Percentiles rank a stretch among this genome's conserved stretches.
Evolutionary conservation across 2,113 vertebrate genomes (phyloP).

Genomic region (Ameiurus melas): DNA sequence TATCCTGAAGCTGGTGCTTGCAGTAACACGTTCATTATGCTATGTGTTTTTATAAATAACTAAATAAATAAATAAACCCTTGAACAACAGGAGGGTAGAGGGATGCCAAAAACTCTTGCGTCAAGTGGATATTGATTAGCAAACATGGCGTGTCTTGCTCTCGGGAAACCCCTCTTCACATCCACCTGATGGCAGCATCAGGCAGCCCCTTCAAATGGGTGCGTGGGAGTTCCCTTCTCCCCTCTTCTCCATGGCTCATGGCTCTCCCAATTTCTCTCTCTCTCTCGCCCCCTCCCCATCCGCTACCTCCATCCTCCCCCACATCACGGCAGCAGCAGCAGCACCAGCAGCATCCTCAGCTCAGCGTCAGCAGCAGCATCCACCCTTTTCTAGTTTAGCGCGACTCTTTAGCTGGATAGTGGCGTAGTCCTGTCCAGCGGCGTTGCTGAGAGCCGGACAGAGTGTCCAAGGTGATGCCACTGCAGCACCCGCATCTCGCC

Average conservation of each 20-base stretch:
- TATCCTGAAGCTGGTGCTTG: not conserved
- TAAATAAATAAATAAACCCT: not conserved
- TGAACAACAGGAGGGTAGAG: not conserved
- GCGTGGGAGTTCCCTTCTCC: conserved; percentile 82
- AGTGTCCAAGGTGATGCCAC: conserved; percentile 79
- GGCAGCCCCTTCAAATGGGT: conserved; percentile 76
- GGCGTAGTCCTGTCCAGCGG: conserved; percentile 56
- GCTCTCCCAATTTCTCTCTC: conserved; percentile 52
- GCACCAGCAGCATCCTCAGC: conserved; percentile 62
- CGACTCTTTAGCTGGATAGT: conserved; percentile 61
- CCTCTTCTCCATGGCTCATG: conserved; percentile 65
- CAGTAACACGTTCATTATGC: not conserved
- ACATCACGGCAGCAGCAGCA: conserved; percentile 66
- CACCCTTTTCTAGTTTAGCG: conserved; percentile 12
- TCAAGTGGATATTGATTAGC: conserved; percentile 45
- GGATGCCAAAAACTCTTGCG: conserved; percentile 13
- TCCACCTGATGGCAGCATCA: conserved; percentile 79
- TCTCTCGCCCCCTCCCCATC: conserved; percentile 52
- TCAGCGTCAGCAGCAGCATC: conserved; percentile 57
- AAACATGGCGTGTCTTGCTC: conserved; percentile 60
- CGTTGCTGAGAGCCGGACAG: conserved; percentile 67
- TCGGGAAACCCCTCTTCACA: conserved; percentile 75
- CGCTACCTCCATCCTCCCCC: conserved; percentile 70
- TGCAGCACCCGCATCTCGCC: conserved; percentile 70
- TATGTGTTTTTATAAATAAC: too few relatives aligned